Conservation (phyloP, 2,113 vertebrate species). For the Litocranius walleri region DNA sequence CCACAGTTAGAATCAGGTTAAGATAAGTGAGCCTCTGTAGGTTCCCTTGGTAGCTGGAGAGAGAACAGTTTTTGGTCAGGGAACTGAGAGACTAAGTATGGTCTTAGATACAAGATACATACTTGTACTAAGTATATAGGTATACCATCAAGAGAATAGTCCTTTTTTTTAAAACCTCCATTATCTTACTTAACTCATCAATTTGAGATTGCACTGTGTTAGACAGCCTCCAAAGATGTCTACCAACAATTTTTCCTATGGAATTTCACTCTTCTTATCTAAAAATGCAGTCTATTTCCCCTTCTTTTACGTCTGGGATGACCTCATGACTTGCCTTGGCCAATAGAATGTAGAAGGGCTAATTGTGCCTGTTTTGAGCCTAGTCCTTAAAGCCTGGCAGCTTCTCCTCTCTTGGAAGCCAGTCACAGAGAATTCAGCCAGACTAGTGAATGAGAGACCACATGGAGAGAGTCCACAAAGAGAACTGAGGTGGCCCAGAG, state of each 20-base stretch:
- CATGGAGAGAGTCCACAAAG: background rate
- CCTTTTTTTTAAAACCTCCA: background rate
- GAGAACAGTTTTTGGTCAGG: background rate
- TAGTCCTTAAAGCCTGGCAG: background rate
- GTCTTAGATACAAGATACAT: background rate
- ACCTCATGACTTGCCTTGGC: background rate
- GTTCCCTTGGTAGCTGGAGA: background rate
- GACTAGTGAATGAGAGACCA: background rate
- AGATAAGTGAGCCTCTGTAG: background rate
- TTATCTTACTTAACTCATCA: background rate
- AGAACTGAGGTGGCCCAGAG: background rate
- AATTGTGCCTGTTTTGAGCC: background rate
- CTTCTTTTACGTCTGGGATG: background rate
- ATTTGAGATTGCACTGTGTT: background rate
- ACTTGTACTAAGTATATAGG: background rate
- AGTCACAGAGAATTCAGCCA: background rate
- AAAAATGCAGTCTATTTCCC: background rate
- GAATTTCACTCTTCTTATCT: background rate
- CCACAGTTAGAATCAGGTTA: background rate
- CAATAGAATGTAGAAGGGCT: background rate
- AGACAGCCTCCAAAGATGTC: background rate
- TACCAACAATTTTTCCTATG: background rate
- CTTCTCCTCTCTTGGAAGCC: background rate
- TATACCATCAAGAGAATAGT: background rate
- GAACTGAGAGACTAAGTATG: background rate